A percentile compares a stretch with the other conserved stretches of the same genome.
phyloP scores from a whole-genome alignment of 2,797 vertebrate genomes.

The Neosalanx taihuensis region DNA sequence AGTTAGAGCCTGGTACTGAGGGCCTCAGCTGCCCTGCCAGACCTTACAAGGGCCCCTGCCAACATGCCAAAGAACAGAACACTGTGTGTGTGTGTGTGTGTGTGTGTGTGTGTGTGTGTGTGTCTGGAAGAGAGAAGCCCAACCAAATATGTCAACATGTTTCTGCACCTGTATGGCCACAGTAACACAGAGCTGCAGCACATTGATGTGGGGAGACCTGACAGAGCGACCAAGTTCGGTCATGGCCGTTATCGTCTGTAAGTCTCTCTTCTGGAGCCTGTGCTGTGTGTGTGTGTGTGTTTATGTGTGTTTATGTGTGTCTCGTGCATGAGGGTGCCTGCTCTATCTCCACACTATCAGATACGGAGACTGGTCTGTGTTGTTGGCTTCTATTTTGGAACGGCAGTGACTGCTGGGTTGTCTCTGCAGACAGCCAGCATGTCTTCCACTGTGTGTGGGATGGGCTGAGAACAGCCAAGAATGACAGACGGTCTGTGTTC shows the following conservation, averaged over 20 bases:
- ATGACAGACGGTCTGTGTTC: neutral
- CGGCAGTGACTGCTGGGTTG: constrained; percentile 12
- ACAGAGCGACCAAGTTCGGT: too few species aligned
- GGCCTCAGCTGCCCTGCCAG: neutral
- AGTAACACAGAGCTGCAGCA: too few species aligned
- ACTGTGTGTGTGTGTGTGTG: neutral
- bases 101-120: neutral
- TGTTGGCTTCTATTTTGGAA: constrained; percentile 26
- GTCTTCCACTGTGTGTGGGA: neutral
- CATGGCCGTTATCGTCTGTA: too few species aligned
- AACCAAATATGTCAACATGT: neutral
- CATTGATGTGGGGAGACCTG: too few species aligned
- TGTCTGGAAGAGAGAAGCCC: neutral
- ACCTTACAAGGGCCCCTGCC: neutral
- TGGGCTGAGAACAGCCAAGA: neutral
- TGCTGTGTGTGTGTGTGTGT: constrained; percentile 2
- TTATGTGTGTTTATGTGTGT: neutral
- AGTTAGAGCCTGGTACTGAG: neutral
- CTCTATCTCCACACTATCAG: constrained; percentile 12
- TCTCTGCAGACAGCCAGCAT: neutral
- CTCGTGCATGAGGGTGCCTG: constrained; percentile 14
- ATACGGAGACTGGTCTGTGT: constrained; percentile 6
- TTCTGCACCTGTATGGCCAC: neutral
- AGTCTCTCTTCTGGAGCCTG: too few species aligned
- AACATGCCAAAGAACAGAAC: neutral